A percentile compares a stretch with the other conserved stretches of the same genome.
Evolutionary conservation across 53 echinoderm and acorn worm genomes (phyloP).

Genomic region (Paelopatides confundens): DNA sequence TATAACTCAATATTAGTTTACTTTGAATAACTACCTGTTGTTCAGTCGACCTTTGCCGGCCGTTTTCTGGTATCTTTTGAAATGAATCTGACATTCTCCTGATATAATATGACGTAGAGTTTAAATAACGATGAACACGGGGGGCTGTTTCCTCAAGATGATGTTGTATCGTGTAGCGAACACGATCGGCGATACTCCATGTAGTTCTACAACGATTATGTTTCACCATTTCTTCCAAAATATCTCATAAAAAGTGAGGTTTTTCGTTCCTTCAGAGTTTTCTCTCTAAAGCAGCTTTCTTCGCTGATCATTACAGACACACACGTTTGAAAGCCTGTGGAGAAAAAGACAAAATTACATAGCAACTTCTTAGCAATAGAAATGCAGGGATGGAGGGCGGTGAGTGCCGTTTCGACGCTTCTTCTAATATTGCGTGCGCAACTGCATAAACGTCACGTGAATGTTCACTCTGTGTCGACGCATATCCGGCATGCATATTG

Average conservation of each 20-base stretch:
- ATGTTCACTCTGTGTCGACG: too few relatives aligned
- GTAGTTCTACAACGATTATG: not conserved
- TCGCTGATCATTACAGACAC: too few relatives aligned
- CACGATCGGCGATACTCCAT: not conserved
- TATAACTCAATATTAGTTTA: slow-evolving; percentile 23
- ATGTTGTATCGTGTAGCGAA: not conserved
- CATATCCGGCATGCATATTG: too few relatives aligned
- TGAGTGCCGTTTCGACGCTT: too few relatives aligned
- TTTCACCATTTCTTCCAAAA: not conserved
- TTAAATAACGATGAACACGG: not conserved
- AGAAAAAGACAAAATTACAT: too few relatives aligned
- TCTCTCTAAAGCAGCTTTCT: too few relatives aligned
- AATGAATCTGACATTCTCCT: not conserved
- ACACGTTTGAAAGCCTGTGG: too few relatives aligned
- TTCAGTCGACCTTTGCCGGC: slow-evolving; percentile 21
- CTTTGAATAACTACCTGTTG: slow-evolving; percentile 14
- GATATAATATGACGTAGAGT: not conserved
- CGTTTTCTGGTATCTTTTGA: slow-evolving; percentile 6
- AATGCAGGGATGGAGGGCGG: too few relatives aligned
- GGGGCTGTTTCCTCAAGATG: not conserved
- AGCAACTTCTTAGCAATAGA: too few relatives aligned
- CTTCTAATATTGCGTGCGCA: too few relatives aligned
- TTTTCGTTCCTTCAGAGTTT: not conserved
- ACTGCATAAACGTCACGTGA: too few relatives aligned
- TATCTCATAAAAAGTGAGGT: not conserved